Evolutionary conservation across 2,797 vertebrate species (phyloP), one percentile per base, ranked within the genome.

Genomic region (Luscinia luscinia): DNA sequence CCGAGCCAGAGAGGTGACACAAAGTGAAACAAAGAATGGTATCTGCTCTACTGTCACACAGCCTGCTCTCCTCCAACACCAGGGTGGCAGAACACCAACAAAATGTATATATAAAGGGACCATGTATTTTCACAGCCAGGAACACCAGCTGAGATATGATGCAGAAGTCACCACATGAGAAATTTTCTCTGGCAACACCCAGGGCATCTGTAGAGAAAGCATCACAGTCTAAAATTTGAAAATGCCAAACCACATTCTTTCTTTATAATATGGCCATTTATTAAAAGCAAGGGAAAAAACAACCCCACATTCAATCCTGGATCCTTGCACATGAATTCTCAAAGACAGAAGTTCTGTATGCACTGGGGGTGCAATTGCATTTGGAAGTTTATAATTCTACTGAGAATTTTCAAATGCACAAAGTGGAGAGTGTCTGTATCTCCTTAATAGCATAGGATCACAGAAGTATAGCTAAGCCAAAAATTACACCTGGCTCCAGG

Each of bases 1-100:
- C n/a, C 0, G 0, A 87, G 67, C 55, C 2, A 2, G 15, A 70
- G 34, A 54, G n/a, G 45, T 20, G 19, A 54, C 12, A 26, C 11
- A 14, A 64, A 69, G 21, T 54, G 63, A 66, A 30, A 70, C 3
- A 48, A 45, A 32, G 41, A 51, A 32, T 0, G 3, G 28, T 58
- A 84, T 43, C 41, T 66, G 69, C 40, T 51, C 46, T 59, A 0
- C 2, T 5, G 1, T n/a, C 66, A 63, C 30, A 9, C 21, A 16
- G 73, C 21, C 40, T 61, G 14, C 45, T 22, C 22, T 66, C 36
- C 75, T 64, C n/a, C 0, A 0, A 52, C 54, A 46, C 7, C 12
- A 3, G 16, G 26, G 38, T 0, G 0, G 59, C 1, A 1, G 18
- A 66, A 10, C 9, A 73, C 38, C 82, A 75, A 38, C 34, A 64